phyloP scores from a whole-genome alignment of 1,140 invertebrate genomes.

The Sycophila sp. region DNA sequence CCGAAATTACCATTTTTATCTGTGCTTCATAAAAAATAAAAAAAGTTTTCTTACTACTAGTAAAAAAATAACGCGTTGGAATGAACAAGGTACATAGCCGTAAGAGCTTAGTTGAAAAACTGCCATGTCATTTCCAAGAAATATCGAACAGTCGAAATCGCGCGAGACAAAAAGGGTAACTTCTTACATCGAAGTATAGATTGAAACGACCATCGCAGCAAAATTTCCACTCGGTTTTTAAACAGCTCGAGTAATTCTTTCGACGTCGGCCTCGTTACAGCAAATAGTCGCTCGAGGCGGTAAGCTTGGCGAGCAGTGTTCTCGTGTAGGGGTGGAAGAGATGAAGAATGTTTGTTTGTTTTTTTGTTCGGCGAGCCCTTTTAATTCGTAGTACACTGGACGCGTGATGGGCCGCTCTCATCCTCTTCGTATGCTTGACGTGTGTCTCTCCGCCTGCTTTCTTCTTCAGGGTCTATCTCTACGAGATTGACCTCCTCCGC shows the following conservation, averaged over 20 bases:
- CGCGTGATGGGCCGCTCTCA: conserved; percentile 76
- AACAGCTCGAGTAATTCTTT: conserved; percentile 5
- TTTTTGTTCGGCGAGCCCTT: not conserved
- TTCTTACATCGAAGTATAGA: no score
- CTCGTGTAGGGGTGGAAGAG: conserved; percentile 16
- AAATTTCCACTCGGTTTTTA: conserved; percentile 33
- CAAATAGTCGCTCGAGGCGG: not conserved
- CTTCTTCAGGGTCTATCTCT: conserved; percentile 79
- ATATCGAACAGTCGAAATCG: no score
- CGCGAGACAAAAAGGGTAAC: conserved; percentile 18
- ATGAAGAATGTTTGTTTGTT: no score
- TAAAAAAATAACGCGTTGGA: conserved; percentile 1
- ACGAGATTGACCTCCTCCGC: conserved; percentile 83
- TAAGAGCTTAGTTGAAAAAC: not conserved
- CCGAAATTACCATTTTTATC: conserved; percentile 29
- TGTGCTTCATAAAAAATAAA: no score
- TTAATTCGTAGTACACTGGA: conserved; percentile 92
- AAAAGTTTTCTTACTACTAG: no score
- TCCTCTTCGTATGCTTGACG: conserved; percentile 80
- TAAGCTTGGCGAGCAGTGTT: not conserved
- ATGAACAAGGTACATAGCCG: conserved; percentile 8
- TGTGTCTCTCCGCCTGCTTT: conserved; percentile 70
- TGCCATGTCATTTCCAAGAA: not conserved
- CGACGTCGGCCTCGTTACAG: conserved; percentile 7
- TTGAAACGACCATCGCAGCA: no score